phyloP scores from a whole-genome alignment of 2,113 vertebrate genomes.

The Sander vitreus region DNA sequence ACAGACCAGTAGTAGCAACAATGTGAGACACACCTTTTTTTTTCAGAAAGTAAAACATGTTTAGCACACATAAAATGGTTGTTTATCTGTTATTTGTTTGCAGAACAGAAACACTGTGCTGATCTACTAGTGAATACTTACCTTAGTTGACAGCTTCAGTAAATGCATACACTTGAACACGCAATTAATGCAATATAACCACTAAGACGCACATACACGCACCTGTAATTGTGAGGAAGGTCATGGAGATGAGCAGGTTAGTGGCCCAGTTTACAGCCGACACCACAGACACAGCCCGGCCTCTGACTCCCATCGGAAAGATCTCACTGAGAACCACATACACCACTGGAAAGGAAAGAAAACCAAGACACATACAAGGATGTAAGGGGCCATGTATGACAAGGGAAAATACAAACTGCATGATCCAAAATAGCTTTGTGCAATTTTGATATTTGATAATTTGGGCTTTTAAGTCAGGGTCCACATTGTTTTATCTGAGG shows the following conservation, averaged over 20 bases:
- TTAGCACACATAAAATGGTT: too few relatives aligned
- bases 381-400: not conserved
- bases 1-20: too few relatives aligned
- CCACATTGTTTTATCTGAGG: not conserved
- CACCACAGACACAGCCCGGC: slow-evolving; percentile 92
- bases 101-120: too few relatives aligned
- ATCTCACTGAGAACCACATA: slow-evolving; percentile 96
- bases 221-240: slow-evolving; percentile 95
- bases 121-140: too few relatives aligned
- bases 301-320: slow-evolving; percentile 93
- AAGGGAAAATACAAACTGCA: not conserved
- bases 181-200: not conserved
- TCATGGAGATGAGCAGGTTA: slow-evolving; percentile 96
- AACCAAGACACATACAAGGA: not conserved
- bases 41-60: too few relatives aligned
- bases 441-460: not conserved
- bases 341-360: slow-evolving; percentile 86
- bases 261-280: slow-evolving; percentile 96
- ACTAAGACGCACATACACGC: slow-evolving; percentile 6
- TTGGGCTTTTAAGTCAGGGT: not conserved
- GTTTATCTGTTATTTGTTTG: too few relatives aligned
- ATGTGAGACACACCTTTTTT: too few relatives aligned
- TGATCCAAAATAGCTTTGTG: not conserved
- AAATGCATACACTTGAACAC: not conserved
- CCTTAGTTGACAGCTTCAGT: too few relatives aligned